These are phyloP conservation scores for Drymonia ruficornis DNA, from an alignment of 2,888 invertebrate genomes.

Conservation along the genomic window DNA sequence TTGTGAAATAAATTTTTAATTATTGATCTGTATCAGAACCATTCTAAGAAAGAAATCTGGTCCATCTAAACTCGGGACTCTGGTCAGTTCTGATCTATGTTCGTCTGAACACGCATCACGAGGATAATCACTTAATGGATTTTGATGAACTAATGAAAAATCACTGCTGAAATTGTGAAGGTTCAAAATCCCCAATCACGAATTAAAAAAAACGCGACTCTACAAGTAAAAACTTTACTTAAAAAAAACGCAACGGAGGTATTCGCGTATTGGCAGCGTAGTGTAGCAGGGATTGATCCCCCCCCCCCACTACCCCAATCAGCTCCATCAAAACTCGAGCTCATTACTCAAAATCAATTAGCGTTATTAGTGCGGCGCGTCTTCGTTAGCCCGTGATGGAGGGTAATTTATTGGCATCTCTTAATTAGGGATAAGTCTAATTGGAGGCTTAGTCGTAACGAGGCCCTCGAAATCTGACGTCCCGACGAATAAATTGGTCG, in stretches of 20 bases:
- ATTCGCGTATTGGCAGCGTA: constrained; percentile 36
- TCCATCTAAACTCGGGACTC: no score
- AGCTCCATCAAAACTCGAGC: constrained; percentile 83
- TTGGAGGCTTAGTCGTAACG: constrained; percentile 86
- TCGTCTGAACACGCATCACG: no score
- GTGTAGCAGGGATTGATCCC: constrained; percentile 60
- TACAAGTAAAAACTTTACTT: constrained; percentile 30
- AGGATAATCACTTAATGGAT: no score
- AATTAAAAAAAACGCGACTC: no score
- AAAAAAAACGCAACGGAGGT: constrained; percentile 8
- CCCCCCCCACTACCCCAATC: constrained; percentile 67
- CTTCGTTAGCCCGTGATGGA: constrained; percentile 85
- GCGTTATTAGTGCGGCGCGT: constrained; percentile 84
- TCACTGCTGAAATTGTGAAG: no score
- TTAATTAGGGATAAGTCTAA: constrained; percentile 86
- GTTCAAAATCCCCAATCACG: no score
- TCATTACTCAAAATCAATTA: constrained; percentile 86
- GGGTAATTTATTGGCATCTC: constrained; percentile 86
- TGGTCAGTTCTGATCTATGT: no score
- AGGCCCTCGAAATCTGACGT: constrained; percentile 85
- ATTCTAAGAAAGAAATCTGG: no score
- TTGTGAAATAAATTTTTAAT: no score
- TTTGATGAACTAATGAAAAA: no score
- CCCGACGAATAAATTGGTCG: constrained; percentile 82
- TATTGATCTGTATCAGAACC: no score